Conservation (phyloP, 2,888 invertebrate species). For the Drosophila limbata region DNA sequence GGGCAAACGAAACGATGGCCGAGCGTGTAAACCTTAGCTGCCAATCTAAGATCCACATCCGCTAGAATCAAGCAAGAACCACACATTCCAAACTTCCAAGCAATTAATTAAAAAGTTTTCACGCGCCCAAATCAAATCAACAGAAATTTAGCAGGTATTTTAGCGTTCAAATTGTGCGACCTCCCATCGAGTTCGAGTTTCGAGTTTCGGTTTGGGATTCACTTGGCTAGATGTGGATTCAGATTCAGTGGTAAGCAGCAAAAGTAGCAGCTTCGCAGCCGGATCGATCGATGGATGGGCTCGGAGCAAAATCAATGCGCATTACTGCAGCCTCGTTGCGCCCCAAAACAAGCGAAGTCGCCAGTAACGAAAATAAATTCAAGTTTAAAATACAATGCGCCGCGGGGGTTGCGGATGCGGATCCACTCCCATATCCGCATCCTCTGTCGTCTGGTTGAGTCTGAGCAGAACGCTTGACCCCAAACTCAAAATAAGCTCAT, state of each 20-base stretch:
- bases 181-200: conserved; percentile 1
- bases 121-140: conserved; percentile 69
- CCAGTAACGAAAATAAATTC: conserved; percentile 70
- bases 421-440: conserved; percentile 1
- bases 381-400: conserved; percentile 65
- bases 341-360: conserved; percentile 46
- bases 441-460: conserved; percentile 27
- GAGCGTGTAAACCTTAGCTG: conserved; percentile 1
- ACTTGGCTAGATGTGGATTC: conserved; percentile 18
- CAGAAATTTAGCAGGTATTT: conserved; percentile 68
- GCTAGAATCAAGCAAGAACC: conserved; percentile 8
- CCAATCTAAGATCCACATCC: conserved; percentile 15
- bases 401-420: conserved; percentile 26
- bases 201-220: conserved; percentile 8
- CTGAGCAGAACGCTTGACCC: conserved; percentile 22
- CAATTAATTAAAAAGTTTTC: conserved; percentile 79
- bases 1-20: conserved; percentile 47
- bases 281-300: conserved; percentile 57
- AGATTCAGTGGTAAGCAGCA: conserved; percentile 18
- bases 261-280: neutral
- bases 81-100: conserved; percentile 40
- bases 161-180: conserved; percentile 53
- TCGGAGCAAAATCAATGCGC: conserved; percentile 74
- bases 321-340: conserved; percentile 79
- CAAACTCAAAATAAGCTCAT: conserved; percentile 26